These are phyloP conservation scores for Drepanosiphum platanoidis DNA, from an alignment of 2,888 invertebrate genomes.

Conservation along the genomic window DNA sequence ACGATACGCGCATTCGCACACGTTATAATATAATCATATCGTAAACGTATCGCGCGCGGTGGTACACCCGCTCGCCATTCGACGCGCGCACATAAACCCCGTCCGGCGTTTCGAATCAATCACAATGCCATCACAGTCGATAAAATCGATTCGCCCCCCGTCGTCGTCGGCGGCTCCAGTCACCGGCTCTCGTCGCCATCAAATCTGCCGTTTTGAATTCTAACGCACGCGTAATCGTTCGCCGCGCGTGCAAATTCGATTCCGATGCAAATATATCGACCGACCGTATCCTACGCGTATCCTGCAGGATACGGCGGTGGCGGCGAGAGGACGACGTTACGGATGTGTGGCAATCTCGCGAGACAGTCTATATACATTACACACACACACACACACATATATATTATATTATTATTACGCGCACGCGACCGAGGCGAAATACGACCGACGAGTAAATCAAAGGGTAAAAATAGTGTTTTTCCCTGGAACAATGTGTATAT, in stretches of 20 bases:
- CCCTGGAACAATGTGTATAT: background rate
- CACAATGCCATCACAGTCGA: constrained; percentile 35
- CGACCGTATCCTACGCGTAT: background rate
- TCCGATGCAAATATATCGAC: constrained; percentile 25
- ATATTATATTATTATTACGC: background rate
- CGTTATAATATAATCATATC: background rate
- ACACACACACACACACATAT: too few species aligned
- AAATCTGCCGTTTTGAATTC: background rate
- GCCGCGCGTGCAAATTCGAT: background rate
- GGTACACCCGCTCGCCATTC: too few species aligned
- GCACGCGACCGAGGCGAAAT: background rate
- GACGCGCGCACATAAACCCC: too few species aligned
- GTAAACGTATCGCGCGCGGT: too few species aligned
- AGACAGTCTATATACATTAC: too few species aligned
- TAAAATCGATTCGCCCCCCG: constrained; percentile 8
- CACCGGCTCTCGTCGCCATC: background rate
- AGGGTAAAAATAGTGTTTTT: background rate
- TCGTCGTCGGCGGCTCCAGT: background rate
- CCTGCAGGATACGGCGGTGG: background rate
- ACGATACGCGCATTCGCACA: background rate
- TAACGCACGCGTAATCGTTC: background rate
- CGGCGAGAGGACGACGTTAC: background rate
- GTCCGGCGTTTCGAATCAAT: constrained; percentile 15
- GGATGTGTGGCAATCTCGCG: background rate
- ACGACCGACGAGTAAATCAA: background rate